Evolutionary conservation across 2,888 invertebrate species (phyloP).

Genomic region (Chrysotoxum bicinctum): DNA sequence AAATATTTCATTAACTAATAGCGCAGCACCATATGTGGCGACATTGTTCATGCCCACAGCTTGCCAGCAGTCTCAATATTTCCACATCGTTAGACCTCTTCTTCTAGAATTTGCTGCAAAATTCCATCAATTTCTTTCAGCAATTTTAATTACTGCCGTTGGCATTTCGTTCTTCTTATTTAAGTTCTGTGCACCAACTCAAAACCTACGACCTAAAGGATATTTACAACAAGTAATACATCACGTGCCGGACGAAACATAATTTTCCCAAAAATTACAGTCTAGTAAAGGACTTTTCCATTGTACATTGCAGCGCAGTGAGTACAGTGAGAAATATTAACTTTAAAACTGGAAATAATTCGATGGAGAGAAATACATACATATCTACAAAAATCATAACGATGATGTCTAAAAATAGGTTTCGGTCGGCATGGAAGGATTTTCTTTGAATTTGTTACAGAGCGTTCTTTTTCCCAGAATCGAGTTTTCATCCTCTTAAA

Average conservation of each 20-base stretch:
- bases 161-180: conserved; percentile 5
- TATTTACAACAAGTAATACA: not conserved
- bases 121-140: conserved; percentile 21
- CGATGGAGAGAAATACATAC: too few relatives aligned
- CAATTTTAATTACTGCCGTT: conserved; percentile 32
- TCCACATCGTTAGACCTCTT: not conserved
- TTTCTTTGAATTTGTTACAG: too few relatives aligned
- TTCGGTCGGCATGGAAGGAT: too few relatives aligned
- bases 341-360: not conserved
- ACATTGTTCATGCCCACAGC: not conserved
- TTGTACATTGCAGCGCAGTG: not conserved
- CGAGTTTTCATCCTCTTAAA: too few relatives aligned
- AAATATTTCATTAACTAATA: not conserved
- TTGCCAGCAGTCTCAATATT: not conserved
- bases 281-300: not conserved
- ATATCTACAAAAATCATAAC: too few relatives aligned
- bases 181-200: not conserved
- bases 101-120: conserved; percentile 1
- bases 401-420: too few relatives aligned
- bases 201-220: not conserved
- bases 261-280: conserved; percentile 46
- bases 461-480: too few relatives aligned
- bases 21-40: not conserved
- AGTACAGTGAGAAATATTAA: not conserved
- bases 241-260: conserved; percentile 44